Conservation (phyloP, 1,140 invertebrate genomes). For the Bombus picipes region DNA sequence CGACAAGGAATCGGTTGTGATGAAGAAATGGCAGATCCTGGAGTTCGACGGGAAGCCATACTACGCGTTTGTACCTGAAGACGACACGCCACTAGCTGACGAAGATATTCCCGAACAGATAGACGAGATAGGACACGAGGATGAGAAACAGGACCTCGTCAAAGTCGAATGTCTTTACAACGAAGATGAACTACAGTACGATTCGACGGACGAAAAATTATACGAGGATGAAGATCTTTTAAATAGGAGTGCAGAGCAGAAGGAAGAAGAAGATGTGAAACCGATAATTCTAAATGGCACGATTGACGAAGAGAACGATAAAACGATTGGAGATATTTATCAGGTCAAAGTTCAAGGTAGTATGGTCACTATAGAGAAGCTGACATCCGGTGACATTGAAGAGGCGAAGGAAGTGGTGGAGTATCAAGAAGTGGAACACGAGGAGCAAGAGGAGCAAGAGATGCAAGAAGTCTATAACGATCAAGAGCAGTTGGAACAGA, state of each 20-base stretch:
- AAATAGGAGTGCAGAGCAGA: conserved; percentile 64
- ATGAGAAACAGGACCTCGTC: background rate
- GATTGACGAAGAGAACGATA: background rate
- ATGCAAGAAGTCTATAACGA: background rate
- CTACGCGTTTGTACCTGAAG: conserved; percentile 81
- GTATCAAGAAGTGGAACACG: background rate
- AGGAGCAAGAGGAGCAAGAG: background rate
- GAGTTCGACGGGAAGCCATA: conserved; percentile 81
- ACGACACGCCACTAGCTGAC: conserved; percentile 69
- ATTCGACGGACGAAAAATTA: conserved; percentile 68
- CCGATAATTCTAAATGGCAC: conserved; percentile 63
- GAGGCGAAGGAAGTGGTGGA: conserved; percentile 27
- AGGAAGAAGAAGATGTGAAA: conserved; percentile 48
- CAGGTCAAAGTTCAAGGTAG: conserved; percentile 73
- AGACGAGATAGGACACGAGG: conserved; percentile 40
- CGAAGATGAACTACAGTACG: conserved; percentile 41
- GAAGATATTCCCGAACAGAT: conserved; percentile 71
- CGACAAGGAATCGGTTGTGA: conserved; percentile 78
- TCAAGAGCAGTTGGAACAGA: conserved; percentile 39
- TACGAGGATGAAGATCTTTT: conserved; percentile 79
- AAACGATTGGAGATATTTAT: conserved; percentile 63
- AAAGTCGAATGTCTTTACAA: conserved; percentile 48
- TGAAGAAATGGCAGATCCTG: conserved; percentile 81
- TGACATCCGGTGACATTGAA: conserved; percentile 46
- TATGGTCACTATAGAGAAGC: conserved; percentile 71